Conservation (phyloP, 2,888 invertebrate species). For the Lottia gigantea region DNA sequence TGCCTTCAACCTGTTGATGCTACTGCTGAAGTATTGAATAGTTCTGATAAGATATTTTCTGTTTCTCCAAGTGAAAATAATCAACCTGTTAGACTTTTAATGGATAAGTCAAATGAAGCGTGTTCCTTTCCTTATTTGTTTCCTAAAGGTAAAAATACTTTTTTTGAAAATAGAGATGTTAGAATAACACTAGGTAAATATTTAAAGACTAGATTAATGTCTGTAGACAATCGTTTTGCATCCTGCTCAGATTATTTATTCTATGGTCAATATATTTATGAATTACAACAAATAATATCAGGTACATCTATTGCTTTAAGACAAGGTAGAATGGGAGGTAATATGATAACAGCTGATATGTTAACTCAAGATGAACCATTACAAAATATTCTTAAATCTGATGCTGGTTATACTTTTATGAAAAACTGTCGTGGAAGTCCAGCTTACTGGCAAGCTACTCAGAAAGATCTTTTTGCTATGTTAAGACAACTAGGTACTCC, state of each 20-base stretch:
- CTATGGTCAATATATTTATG: conserved; percentile 28
- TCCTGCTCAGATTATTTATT: conserved; percentile 23
- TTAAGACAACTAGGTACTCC: too few relatives aligned
- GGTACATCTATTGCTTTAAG: too few relatives aligned
- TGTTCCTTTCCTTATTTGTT: conserved; percentile 27
- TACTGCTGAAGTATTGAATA: conserved; percentile 19
- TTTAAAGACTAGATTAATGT: conserved; percentile 19
- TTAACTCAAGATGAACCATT: too few relatives aligned
- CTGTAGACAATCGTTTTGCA: conserved; percentile 24
- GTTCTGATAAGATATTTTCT: conserved; percentile 22
- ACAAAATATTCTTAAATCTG: too few relatives aligned
- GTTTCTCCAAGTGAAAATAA: conserved; percentile 24
- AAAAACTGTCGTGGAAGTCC: too few relatives aligned
- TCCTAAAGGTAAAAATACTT: conserved; percentile 17
- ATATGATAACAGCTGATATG: too few relatives aligned
- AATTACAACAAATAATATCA: conserved; percentile 24
- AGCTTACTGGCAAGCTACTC: too few relatives aligned
- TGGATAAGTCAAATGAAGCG: conserved; percentile 21
- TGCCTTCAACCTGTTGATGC: conserved; percentile 22
- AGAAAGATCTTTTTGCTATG: too few relatives aligned
- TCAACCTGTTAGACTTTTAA: conserved; percentile 6
- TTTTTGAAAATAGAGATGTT: conserved; percentile 12
- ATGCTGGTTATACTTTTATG: too few relatives aligned
- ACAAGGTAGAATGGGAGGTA: too few relatives aligned
- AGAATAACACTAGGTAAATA: conserved; percentile 18